These are phyloP conservation scores for Steinernema scapterisci DNA, from an alignment of 2,888 invertebrate genomes.

Conservation along the genomic window DNA sequence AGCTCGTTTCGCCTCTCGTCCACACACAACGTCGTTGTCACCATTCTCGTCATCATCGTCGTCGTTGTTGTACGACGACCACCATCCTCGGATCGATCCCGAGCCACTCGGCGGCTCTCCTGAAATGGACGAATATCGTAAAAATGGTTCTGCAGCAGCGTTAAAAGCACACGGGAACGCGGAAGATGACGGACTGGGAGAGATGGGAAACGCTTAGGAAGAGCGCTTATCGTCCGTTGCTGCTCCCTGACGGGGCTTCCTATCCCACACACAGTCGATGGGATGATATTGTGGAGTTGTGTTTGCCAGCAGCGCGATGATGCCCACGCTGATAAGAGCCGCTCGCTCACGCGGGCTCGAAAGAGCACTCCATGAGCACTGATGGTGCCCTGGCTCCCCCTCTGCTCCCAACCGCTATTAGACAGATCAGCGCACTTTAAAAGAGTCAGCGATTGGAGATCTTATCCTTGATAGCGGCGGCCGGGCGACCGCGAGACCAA, in stretches of 20 bases:
- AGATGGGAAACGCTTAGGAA: background rate
- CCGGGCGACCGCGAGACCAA: background rate
- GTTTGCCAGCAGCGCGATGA: conserved; percentile 9
- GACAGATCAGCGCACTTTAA: too few species aligned
- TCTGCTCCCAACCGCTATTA: too few species aligned
- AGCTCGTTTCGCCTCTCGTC: too few species aligned
- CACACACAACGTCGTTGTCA: too few species aligned
- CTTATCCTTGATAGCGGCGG: conserved; percentile 5
- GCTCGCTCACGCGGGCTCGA: background rate
- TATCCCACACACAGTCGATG: too few species aligned
- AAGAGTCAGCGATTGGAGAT: too few species aligned
- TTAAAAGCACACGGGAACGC: background rate
- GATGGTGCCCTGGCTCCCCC: too few species aligned
- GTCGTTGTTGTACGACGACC: background rate
- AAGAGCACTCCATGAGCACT: too few species aligned
- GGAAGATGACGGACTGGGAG: background rate
- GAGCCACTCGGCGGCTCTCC: conserved; percentile 2
- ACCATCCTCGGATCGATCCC: background rate
- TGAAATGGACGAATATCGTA: conserved; percentile 10
- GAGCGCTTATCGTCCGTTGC: background rate
- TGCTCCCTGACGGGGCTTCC: too few species aligned
- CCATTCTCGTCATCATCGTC: background rate
- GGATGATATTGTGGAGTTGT: conserved; percentile 9
- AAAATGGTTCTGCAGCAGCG: background rate
- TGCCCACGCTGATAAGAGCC: conserved; percentile 7